Conservation (phyloP, 2,888 invertebrate species). For the Epinotia ramella region DNA sequence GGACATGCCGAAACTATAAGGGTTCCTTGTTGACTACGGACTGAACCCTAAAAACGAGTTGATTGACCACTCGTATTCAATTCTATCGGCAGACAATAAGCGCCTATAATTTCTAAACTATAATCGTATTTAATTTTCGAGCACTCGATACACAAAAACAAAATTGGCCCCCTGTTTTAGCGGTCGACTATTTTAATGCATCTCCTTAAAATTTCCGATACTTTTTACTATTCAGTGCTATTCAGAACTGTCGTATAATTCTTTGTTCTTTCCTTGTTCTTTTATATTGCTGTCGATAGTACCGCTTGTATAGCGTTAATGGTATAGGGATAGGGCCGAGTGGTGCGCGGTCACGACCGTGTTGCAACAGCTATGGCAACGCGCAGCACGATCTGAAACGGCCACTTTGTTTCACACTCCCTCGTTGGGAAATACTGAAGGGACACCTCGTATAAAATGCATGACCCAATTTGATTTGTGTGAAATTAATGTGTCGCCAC, state of each 20-base stretch:
- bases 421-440: conserved; percentile 22
- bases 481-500: conserved; percentile 18
- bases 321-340: not conserved
- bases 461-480: conserved; percentile 33
- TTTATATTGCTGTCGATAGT: conserved; percentile 8
- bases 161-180: too few relatives aligned
- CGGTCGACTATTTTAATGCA: too few relatives aligned
- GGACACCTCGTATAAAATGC: conserved; percentile 30
- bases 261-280: not conserved
- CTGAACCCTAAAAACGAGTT: too few relatives aligned
- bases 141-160: too few relatives aligned
- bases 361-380: conserved; percentile 21
- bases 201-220: not conserved
- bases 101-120: too few relatives aligned
- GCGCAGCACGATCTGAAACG: conserved; percentile 10
- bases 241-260: too few relatives aligned
- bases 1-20: too few relatives aligned
- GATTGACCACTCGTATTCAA: too few relatives aligned
- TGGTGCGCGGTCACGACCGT: conserved; percentile 24
- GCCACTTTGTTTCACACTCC: conserved; percentile 24
- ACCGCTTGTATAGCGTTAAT: not conserved
- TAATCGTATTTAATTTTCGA: too few relatives aligned
- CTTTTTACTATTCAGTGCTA: not conserved
- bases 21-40: too few relatives aligned
- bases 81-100: too few relatives aligned